Conservation (phyloP, 1,140 invertebrate species). For the Stenopsyche tienmushanensis region DNA sequence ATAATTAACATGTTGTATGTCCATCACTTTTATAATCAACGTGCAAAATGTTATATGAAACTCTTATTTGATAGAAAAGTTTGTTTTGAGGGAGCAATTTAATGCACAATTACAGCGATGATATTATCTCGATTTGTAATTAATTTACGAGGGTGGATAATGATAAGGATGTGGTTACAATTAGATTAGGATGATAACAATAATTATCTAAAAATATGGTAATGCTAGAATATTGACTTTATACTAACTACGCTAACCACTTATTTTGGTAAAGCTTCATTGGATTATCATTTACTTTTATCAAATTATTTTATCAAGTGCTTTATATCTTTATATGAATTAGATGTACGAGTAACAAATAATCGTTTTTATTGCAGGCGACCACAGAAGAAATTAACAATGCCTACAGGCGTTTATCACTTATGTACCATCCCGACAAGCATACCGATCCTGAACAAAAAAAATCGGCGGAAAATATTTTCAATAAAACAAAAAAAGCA, state of each 20-base stretch:
- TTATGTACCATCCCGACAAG: slow-evolving; percentile 94
- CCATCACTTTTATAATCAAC: too few species aligned
- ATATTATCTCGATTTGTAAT: too few species aligned
- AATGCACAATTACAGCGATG: too few species aligned
- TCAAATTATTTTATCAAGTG: slow-evolving; percentile 5
- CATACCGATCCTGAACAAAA: slow-evolving; percentile 78
- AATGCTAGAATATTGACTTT: background rate
- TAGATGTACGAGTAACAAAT: too few species aligned
- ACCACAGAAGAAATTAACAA: slow-evolving; percentile 85
- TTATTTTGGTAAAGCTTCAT: background rate
- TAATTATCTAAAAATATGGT: background rate
- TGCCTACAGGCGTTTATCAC: slow-evolving; percentile 86
- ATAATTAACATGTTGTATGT: too few species aligned
- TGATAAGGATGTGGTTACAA: too few species aligned
- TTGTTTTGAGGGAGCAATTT: too few species aligned
- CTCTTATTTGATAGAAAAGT: too few species aligned
- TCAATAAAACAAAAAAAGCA: slow-evolving; percentile 88
- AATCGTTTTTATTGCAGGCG: slow-evolving; percentile 64
- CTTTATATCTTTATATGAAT: slow-evolving; percentile 24
- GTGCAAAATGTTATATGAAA: too few species aligned
- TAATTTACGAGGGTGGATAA: too few species aligned
- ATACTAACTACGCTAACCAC: background rate
- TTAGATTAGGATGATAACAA: background rate
- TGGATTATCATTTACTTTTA: background rate
- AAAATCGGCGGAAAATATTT: slow-evolving; percentile 86